Evolutionary conservation across 2,113 vertebrate genomes (phyloP), one percentile per base, ranked within the genome.

Genomic region (Ovibos moschatus): DNA sequence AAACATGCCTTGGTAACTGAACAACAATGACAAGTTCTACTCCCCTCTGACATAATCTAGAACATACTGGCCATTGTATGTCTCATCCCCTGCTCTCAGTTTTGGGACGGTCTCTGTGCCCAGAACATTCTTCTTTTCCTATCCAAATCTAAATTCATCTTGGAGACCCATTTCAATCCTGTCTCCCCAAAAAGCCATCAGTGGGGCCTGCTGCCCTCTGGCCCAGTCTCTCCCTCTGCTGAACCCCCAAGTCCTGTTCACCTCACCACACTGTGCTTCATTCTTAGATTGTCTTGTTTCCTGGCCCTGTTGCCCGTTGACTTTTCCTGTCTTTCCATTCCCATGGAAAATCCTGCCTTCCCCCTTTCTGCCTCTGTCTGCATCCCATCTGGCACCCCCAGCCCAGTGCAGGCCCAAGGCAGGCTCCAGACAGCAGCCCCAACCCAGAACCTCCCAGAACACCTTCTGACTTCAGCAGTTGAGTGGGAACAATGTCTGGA

Each of bases 21-120:
- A 40, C 67, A 40, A 71, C 2, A 36, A 19, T 5, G 3, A 23
- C n/a, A 71, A 71, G 50, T 1, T 12, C 33, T 23, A 6, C 43
- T 40, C 30, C 7, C 30, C 1, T 7, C 7, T 1, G 47, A 60
- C 67, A 4, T 4, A 7, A 3, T 13, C 27, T 0, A 11, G 47
- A n/a, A 7, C 23, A 27, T 0, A 28, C n/a, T 7, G 23, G 27
- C 30, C 15, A 1, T 1, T 25, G 78, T 45, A 2, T 0, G 0
- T 9, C 50, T 43, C 15, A n/a, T 91, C 50, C 57, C 50, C 25
- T 12, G 6, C 86, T 36, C 40, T 53, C 81, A 5, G 11, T 33
- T 62, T 5, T 0, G 40, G 25, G 27, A 28, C 21, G 1, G n/a
- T 10, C 10, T 10, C 25, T 45, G 19, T 10, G 3, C 88, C 43